Evolutionary conservation across 1,140 invertebrate genomes (phyloP).

Genomic region (Thrips palmi): DNA sequence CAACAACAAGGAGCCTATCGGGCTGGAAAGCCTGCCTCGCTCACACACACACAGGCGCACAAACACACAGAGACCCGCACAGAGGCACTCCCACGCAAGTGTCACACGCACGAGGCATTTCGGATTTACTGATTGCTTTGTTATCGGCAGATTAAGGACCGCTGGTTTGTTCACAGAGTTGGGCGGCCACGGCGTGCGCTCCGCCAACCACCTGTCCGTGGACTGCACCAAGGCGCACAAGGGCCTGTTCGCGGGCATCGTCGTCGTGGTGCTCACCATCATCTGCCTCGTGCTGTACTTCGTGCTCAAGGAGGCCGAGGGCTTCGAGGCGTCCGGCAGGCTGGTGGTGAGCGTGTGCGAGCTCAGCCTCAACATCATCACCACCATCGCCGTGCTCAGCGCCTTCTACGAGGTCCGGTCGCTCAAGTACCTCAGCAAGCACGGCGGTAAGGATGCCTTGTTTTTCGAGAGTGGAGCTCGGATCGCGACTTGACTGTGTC

Average conservation of each 20-base stretch:
- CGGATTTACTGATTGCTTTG: no score
- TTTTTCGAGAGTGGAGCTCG: no score
- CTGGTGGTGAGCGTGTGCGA: slow-evolving; percentile 44
- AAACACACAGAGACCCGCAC: no score
- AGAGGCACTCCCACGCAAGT: no score
- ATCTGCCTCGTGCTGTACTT: slow-evolving; percentile 56
- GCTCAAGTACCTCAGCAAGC: slow-evolving; percentile 35
- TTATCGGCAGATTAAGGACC: no score
- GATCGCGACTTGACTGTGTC: no score
- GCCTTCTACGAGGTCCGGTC: slow-evolving; percentile 42
- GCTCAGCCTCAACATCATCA: slow-evolving; percentile 35
- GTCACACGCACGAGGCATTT: no score
- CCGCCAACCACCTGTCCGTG: slow-evolving; percentile 36
- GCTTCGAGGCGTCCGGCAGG: slow-evolving; percentile 36
- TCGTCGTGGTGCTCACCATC: slow-evolving; percentile 44
- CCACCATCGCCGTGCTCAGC: slow-evolving; percentile 29
- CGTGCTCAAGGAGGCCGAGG: slow-evolving; percentile 39
- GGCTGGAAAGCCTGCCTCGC: no score
- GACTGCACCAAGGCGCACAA: slow-evolving; percentile 54
- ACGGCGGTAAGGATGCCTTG: slow-evolving; percentile 17
- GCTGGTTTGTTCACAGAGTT: slow-evolving; percentile 4
- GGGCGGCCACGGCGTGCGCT: neutral
- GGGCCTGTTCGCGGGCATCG: slow-evolving; percentile 45
- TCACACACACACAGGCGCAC: no score
- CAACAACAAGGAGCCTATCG: no score